A percentile compares a stretch with the other conserved stretches of the same genome.
Evolutionary conservation across 1,140 invertebrate species (phyloP).

Genomic region (Lanistes nyassanus): DNA sequence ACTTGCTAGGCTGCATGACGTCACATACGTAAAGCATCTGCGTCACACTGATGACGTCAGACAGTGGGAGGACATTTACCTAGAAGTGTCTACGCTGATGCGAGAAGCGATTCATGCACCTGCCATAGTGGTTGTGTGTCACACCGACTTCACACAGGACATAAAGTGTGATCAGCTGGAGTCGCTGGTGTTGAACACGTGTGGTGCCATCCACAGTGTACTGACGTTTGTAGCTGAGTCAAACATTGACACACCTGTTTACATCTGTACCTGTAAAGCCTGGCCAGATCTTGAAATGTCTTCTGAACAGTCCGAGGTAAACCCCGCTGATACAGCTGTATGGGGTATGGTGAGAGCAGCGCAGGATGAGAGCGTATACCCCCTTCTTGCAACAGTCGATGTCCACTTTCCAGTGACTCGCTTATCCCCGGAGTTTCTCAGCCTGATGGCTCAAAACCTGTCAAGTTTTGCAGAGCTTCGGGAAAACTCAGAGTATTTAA

Average conservation of each 20-base stretch:
- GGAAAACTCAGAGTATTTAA: constrained; percentile 11
- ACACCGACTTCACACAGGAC: too few species aligned
- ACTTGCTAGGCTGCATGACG: too few species aligned
- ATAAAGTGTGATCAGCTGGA: neutral
- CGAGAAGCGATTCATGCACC: too few species aligned
- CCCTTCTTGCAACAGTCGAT: constrained; percentile 6
- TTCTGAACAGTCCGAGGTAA: neutral
- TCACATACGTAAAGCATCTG: too few species aligned
- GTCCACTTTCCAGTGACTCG: constrained; percentile 4
- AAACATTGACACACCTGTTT: constrained; percentile 3
- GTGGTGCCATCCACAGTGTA: constrained; percentile 9
- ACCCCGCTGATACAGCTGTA: constrained; percentile 16
- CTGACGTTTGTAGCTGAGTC: neutral
- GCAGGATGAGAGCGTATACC: constrained; percentile 23
- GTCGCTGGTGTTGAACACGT: constrained; percentile 1
- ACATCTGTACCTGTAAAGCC: constrained; percentile 15
- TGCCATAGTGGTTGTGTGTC: too few species aligned
- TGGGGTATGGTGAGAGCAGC: constrained; percentile 24
- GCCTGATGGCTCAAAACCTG: constrained; percentile 1
- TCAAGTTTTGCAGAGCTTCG: neutral
- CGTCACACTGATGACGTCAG: too few species aligned
- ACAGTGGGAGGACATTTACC: too few species aligned
- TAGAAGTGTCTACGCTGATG: too few species aligned
- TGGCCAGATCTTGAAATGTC: neutral
- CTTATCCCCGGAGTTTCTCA: neutral